Evolutionary conservation across 1,140 invertebrate genomes (phyloP), one percentile per base, ranked within the genome.

Genomic region (Danaus plexippus): DNA sequence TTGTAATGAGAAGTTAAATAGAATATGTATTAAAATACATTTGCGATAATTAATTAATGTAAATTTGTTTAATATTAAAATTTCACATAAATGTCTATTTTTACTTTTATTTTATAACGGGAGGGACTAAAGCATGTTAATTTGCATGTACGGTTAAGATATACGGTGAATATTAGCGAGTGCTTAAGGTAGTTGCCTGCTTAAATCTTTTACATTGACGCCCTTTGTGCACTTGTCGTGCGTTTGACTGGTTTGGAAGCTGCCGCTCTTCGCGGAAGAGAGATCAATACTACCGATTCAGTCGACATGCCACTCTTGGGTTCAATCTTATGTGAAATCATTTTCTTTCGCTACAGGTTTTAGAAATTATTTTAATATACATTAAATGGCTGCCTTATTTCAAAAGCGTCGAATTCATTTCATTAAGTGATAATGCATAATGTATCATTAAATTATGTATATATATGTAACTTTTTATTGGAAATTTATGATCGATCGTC

Each of bases 401-500:
- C 7, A 43, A 9, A 40, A 43, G n/a, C 9, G 11, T 50, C 11
- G 4, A 43, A 54, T 51, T 58, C 55, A 65, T 62, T 43, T 54
- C 46, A 42, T 63, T 59, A 66, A 59, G 51, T 63, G 54, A 11
- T 45, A 6, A 40, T 43, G 45, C 55, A 58, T 60, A 52, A 49
- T 63, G 47, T 46, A 52, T 46, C 43, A 43, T 46, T 43, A 15
- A 40, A 15, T 54, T 54, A 52, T 54, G 63, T 46, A 65, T 66
- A 74, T 66, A 54, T 64, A 58, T 63, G 49, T 61, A 61, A 73
- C 77, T 67, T 78, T 81, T 83, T 69, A 80, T 76, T 79, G 71
- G 76, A 86, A 83, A 76, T 69, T 80, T 72, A 76, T 85, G 81
- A 87, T 86, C 73, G 83, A 86, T 86, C 75, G 73, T 78, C 78